Evolutionary conservation across 92 coral and sea anemone genomes (phyloP), one percentile per base, ranked within the genome.

Genomic region (Umimayanthus kanabou): DNA sequence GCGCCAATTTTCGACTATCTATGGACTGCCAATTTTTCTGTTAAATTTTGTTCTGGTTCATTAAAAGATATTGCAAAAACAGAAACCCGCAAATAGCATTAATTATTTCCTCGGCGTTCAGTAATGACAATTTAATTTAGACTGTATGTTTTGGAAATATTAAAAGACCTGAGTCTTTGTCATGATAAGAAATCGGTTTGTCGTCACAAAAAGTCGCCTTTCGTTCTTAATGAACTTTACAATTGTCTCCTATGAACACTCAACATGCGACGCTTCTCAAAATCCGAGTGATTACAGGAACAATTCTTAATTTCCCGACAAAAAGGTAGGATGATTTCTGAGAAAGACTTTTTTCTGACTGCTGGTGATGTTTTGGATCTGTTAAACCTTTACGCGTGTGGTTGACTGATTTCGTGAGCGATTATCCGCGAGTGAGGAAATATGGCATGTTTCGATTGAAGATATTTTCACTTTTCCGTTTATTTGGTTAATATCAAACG

Each of bases 51-150:
- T 11, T 53, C 66, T 11, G n/a, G 61, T 78, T 78, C 58, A 78
- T 78, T 78, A 78, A 78, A 78, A 78, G 39, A 78, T 78, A 53
- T 26, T 78, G 82, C 58, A 78, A 78, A 73, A 78, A 23, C 42
- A 78, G 81, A 78, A 78, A 49, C 81, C 81, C 81, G 49, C 81
- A 78, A 78, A 47, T 47, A 50, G 81, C 58, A 78, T 78, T 78
- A 47, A 78, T 78, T n/a, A 78, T 78, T 77, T 78, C 82, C 66
- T 78, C 18, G 57, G 64, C 28, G 37, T 78, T 45, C 61, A 45
- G 82, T 78, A 45, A 78, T 78, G 61, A 78, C 82, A 50, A 78
- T 78, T 78, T 50, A 78, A 78, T 78, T 78, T 78, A 49, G 82
- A 50, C 82, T 78, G 82, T 78, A 78, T 78, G 42, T 50, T 78